Conservation (phyloP, 2,888 invertebrate species). For the Crepidodera aurea region DNA sequence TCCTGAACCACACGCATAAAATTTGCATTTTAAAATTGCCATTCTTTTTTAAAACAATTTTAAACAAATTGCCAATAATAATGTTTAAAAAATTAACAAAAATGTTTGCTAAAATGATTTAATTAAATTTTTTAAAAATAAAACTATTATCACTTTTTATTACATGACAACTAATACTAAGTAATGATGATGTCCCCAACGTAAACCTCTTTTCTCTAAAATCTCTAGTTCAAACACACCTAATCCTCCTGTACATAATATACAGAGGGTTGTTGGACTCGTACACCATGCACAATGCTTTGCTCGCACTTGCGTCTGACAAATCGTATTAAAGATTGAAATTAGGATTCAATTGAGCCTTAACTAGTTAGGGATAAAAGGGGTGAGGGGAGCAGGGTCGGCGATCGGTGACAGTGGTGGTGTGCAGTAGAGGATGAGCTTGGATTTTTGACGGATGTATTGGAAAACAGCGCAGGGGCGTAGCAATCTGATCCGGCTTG, state of each 20-base stretch:
- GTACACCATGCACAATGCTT: slow-evolving; percentile 12
- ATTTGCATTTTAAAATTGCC: too few relatives aligned
- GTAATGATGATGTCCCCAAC: slow-evolving; percentile 26
- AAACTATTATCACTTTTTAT: too few relatives aligned
- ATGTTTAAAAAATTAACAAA: too few relatives aligned
- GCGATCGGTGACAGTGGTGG: neutral
- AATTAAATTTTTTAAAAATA: too few relatives aligned
- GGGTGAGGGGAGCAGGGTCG: neutral
- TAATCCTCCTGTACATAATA: slow-evolving; percentile 13
- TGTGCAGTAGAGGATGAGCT: slow-evolving; percentile 28
- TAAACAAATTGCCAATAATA: too few relatives aligned
- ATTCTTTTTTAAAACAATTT: too few relatives aligned
- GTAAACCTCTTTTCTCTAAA: slow-evolving; percentile 18
- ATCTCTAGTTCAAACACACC: slow-evolving; percentile 27
- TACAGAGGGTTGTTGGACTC: slow-evolving; percentile 1
- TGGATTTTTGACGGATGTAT: slow-evolving; percentile 12
- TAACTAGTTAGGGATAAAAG: slow-evolving; percentile 39
- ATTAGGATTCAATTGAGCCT: slow-evolving; percentile 56
- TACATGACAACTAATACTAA: neutral
- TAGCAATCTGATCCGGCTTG: too few relatives aligned
- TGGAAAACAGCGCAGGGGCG: slow-evolving; percentile 9
- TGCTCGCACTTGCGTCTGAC: slow-evolving; percentile 35
- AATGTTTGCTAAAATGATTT: too few relatives aligned
- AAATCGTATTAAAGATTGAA: slow-evolving; percentile 51
- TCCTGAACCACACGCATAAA: too few relatives aligned